Evolutionary conservation across 2,113 vertebrate genomes (phyloP).

Genomic region (Benthochromis sp.): DNA sequence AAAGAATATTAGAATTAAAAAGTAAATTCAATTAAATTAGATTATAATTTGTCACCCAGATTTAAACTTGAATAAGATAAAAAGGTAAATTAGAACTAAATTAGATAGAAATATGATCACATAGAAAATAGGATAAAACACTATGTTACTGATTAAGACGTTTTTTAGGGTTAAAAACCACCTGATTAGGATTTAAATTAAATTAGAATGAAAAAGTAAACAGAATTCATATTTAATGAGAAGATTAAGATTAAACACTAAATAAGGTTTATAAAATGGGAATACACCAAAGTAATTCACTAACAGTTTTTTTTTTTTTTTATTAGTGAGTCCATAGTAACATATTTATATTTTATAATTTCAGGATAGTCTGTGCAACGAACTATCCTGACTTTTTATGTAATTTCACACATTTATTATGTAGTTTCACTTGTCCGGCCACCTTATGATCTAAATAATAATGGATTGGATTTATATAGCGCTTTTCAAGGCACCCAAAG

Average conservation of each 20-base stretch:
- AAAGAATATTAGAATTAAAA: neutral
- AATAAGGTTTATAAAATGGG: neutral
- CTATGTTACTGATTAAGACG: neutral
- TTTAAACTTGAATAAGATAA: neutral
- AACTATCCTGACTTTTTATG: neutral
- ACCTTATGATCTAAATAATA: neutral
- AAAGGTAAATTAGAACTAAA: neutral
- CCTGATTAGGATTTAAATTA: neutral
- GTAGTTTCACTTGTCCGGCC: neutral
- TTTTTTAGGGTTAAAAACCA: neutral
- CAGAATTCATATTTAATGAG: neutral
- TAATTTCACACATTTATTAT: neutral
- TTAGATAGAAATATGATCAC: neutral
- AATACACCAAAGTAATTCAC: accelerated
- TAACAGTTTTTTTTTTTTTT: neutral
- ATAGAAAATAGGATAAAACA: neutral
- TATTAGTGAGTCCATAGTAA: neutral
- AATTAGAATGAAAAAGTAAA: neutral
- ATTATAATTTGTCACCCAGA: neutral
- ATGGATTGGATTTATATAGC: too few relatives aligned
- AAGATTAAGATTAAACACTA: neutral
- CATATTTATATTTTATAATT: neutral
- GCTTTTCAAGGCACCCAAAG: too few relatives aligned
- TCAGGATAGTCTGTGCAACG: neutral
- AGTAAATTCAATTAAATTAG: accelerated